Evolutionary conservation across 2,113 vertebrate species (phyloP), one percentile per base, ranked within the genome.

Genomic region (Scomber colias): DNA sequence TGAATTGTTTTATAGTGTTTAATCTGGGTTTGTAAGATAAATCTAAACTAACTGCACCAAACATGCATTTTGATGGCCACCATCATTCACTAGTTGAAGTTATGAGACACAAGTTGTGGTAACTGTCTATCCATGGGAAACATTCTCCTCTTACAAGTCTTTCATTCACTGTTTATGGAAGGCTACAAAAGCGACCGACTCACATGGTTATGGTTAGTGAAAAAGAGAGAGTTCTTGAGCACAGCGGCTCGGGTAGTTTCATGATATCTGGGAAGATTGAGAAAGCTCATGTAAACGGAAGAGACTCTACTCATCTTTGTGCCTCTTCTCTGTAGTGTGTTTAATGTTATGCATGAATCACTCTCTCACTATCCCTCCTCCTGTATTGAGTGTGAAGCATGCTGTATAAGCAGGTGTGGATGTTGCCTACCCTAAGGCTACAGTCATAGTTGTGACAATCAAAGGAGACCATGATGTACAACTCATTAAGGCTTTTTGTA

Each of bases 161-260:
- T 83, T 79, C 46, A 70, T 78, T 83, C 65, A 0, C 56, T 79
- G 83, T 89, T 88, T 77, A 85, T 81, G 57, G 69, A 85, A 16
- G 66, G 51, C 74, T 83, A 77, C 82, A 79, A 80, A 87, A 75
- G 75, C 75, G 31, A 55, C 14, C 35, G 68, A 53, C 81, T 87
- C 81, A 89, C 89, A 89, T 90, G 87, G 83, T 85, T 81, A 83
- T 84, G 68, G 71, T 90, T 90, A 91, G 81, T 17, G 35, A 40
- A 40, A 40, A 24, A 83, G 53, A 69, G 48, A 67, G 50, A 65
- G 68, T 49, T 85, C 50, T 68, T 55, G 63, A 82, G 40, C 66
- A 79, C 60, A 85, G 55, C 9, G 19, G 60, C 48, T 54, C 21
- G 24, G 24, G 10, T 76, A 72, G 59, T 78, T 79, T 86, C 75